Conservation (phyloP, 2,113 vertebrate species). For the Uria aalge region DNA sequence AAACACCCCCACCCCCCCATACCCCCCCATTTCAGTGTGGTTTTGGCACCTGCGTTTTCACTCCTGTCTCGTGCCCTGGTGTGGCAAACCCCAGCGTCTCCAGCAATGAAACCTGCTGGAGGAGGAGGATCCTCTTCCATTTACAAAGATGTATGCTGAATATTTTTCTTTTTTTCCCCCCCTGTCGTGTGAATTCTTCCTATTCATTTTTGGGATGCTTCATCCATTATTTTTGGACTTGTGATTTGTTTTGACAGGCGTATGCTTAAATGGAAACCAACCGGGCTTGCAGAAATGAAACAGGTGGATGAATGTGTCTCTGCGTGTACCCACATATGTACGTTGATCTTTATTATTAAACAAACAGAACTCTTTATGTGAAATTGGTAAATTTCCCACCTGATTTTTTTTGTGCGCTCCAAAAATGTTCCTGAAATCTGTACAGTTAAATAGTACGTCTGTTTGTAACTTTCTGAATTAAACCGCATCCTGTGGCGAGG, state of each 20-base stretch:
- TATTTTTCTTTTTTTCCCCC: background rate
- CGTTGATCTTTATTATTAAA: background rate
- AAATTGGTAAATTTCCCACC: background rate
- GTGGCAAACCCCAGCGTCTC: background rate
- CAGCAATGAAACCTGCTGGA: background rate
- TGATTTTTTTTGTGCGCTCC: background rate
- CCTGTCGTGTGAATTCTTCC: background rate
- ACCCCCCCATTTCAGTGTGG: background rate
- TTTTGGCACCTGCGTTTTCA: background rate
- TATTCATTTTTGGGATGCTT: conserved; percentile 10
- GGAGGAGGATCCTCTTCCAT: background rate
- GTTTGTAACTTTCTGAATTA: background rate
- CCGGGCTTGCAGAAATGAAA: background rate
- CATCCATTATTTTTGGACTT: background rate
- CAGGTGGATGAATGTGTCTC: background rate
- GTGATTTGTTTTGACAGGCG: background rate
- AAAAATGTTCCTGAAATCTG: background rate
- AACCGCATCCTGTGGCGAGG: background rate
- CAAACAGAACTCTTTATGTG: fast-evolving
- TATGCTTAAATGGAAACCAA: background rate
- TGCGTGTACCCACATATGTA: background rate
- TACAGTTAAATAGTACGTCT: background rate
- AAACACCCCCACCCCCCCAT: background rate
- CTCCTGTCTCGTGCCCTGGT: background rate
- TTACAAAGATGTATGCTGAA: background rate